These are phyloP conservation scores for Bombus turneri DNA, from an alignment of 1,140 invertebrate species.

Conservation along the genomic window DNA sequence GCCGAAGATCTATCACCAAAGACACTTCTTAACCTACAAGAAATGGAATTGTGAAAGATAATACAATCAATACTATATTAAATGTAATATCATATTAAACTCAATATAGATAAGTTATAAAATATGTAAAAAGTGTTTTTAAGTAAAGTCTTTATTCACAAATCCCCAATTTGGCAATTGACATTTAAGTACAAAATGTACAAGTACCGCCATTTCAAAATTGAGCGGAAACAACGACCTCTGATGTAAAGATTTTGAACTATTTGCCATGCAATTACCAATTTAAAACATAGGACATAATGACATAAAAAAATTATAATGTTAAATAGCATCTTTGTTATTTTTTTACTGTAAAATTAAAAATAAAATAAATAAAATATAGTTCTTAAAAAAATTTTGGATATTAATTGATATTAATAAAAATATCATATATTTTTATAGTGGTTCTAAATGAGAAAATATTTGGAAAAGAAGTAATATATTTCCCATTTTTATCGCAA, in stretches of 20 bases:
- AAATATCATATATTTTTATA: too few relatives aligned
- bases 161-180: neutral
- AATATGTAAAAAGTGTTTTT: neutral
- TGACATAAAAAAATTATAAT: too few relatives aligned
- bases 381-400: too few relatives aligned
- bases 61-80: neutral
- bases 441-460: too few relatives aligned
- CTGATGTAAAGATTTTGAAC: neutral
- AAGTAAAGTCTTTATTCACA: constrained; percentile 10
- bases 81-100: neutral
- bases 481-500: too few relatives aligned
- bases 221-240: neutral
- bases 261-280: neutral
- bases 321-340: too few relatives aligned
- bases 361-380: too few relatives aligned
- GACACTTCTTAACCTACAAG: constrained; percentile 24
- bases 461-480: too few relatives aligned
- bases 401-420: too few relatives aligned
- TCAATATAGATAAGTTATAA: neutral
- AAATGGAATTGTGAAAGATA: neutral
- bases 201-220: constrained; percentile 25
- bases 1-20: neutral
- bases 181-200: constrained; percentile 21
- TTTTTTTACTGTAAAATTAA: too few relatives aligned
- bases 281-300: neutral